A percentile compares a stretch with the other conserved stretches of the same genome.
phyloP scores from a whole-genome alignment of 2,113 vertebrate genomes.

The Blennius ocellaris region DNA sequence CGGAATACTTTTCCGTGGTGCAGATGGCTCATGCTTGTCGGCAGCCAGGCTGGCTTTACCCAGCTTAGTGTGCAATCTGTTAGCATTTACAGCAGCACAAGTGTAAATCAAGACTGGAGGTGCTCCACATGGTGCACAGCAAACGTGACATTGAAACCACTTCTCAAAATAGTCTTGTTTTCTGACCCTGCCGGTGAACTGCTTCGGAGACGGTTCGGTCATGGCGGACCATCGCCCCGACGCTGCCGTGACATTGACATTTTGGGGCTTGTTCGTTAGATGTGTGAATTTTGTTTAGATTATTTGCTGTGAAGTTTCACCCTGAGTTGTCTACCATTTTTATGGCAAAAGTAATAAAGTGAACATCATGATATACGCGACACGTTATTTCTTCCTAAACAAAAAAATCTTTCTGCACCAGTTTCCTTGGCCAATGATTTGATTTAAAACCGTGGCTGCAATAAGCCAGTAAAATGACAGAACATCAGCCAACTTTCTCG shows the following conservation, averaged over 20 bases:
- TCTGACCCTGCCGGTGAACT: constrained; percentile 8
- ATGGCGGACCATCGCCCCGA: not conserved
- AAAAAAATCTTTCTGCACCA: no score
- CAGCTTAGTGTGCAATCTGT: constrained; percentile 27
- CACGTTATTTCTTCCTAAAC: no score
- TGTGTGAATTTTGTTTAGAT: not conserved
- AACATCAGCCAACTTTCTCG: no score
- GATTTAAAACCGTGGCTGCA: no score
- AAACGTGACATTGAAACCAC: constrained; percentile 16
- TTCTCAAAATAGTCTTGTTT: constrained; percentile 31
- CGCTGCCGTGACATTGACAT: not conserved
- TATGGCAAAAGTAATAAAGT: not conserved
- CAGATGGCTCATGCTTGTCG: constrained; percentile 6
- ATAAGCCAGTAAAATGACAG: no score
- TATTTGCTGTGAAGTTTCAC: not conserved
- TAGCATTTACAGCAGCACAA: constrained; percentile 17
- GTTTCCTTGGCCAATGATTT: no score
- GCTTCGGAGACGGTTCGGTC: not conserved
- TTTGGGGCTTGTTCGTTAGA: not conserved
- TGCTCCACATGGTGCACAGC: not conserved
- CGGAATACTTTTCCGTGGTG: not conserved
- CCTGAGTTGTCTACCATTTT: not conserved
- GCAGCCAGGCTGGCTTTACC: constrained; percentile 26
- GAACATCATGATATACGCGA: no score
- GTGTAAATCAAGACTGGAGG: constrained; percentile 22